Evolutionary conservation across 2,888 invertebrate species (phyloP), one percentile per base, ranked within the genome.

Genomic region (Protophormia terraenovae): DNA sequence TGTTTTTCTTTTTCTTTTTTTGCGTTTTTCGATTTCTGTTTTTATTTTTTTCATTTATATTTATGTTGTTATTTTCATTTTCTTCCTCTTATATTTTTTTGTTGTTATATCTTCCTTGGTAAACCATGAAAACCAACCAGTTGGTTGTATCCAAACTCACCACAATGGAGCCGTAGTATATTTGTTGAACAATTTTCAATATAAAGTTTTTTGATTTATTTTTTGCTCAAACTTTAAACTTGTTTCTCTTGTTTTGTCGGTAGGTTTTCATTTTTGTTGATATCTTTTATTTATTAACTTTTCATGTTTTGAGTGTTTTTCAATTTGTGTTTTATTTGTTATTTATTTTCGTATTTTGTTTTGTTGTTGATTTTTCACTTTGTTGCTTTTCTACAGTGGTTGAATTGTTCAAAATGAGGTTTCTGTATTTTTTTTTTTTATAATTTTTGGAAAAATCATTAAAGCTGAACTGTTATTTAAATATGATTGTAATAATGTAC

Each of bases 201-300:
- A 41, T 41, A 22, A 22, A 19, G 3, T 47, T 35, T 38, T 55
- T 50, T 12, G 53, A 53, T 76, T 12, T 67, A 4, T 35, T 60
- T 67, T 67, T 71, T 45, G 55, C 64, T 83, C 83, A 80, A 86
- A 66, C 71, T 84, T 83, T 75, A 84, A 87, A 83, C 86, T 87
- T 83, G 81, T 86, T 86, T 87, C 86, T 86, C 86, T 86, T 86
- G 86, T 87, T 87, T 87, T 55, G 72, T 69, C 66, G 77, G 62
- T 66, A 45, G 47, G 60, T 76, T 78, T 75, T 29, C 66, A 58
- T 73, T n/a, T 41, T 29, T 47, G 16, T 16, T 22, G 14, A n/a
- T 24, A 8, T 73, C 22, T 29, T 38, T 71, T 8, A 58, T 76
- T 71, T 64, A 38, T 77, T 32, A 82, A 72, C 47, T 64, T 83